Conservation (phyloP, 2,888 invertebrate species). For the Melanostoma mellinum region DNA sequence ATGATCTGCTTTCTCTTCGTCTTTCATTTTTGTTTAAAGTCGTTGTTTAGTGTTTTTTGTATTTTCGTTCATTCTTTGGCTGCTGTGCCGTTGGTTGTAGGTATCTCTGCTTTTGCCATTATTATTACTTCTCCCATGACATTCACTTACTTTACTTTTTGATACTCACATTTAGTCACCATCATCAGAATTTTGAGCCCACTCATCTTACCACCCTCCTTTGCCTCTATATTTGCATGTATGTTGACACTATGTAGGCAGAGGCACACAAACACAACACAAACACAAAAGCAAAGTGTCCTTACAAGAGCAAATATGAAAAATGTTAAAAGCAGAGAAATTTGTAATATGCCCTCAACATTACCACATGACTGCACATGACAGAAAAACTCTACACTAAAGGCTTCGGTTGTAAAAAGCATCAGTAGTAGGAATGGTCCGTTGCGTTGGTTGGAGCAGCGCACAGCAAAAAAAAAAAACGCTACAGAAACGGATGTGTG, state of each 20-base stretch:
- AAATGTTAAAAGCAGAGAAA: slow-evolving; percentile 63
- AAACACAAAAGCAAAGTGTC: slow-evolving; percentile 53
- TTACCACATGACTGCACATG: slow-evolving; percentile 72
- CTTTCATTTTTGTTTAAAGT: slow-evolving; percentile 57
- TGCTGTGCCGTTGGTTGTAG: neutral
- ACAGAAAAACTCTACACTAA: slow-evolving; percentile 67
- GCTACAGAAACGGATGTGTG: slow-evolving; percentile 31
- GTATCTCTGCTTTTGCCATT: slow-evolving; percentile 54
- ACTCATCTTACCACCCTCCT: slow-evolving; percentile 37
- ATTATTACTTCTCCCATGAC: slow-evolving; percentile 72
- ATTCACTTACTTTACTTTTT: slow-evolving; percentile 71
- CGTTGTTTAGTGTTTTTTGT: slow-evolving; percentile 38
- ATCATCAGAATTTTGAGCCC: slow-evolving; percentile 40
- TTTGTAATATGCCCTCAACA: slow-evolving; percentile 71
- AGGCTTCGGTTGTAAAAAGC: slow-evolving; percentile 69
- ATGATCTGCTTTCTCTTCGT: slow-evolving; percentile 35
- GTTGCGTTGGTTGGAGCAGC: neutral
- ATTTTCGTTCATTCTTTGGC: neutral
- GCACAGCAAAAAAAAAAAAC: neutral
- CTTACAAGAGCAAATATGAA: slow-evolving; percentile 60
- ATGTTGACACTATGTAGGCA: slow-evolving; percentile 27
- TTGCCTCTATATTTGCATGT: slow-evolving; percentile 24
- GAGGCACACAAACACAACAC: slow-evolving; percentile 13
- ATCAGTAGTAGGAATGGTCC: neutral
- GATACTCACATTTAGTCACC: slow-evolving; percentile 61